Percentiles rank a stretch among this genome's conserved stretches.
These are phyloP conservation scores for Daubentonia madagascariensis DNA, from an alignment of 2,113 vertebrate species.

Conservation along the genomic window DNA sequence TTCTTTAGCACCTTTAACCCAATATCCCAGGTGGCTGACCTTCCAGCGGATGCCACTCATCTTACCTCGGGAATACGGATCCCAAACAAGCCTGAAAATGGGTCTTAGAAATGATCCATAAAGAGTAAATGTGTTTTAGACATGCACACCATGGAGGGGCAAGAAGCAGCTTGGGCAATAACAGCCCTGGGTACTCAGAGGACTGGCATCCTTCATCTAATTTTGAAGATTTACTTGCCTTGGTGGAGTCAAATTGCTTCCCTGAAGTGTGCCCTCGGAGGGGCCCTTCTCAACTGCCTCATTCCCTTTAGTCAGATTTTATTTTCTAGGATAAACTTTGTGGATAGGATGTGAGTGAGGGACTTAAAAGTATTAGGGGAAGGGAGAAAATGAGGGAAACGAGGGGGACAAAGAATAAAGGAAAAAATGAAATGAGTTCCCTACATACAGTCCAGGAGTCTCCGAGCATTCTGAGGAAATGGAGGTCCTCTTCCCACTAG, in stretches of 20 bases:
- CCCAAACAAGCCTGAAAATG: background rate
- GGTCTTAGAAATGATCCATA: background rate
- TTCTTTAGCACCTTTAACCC: slow-evolving; percentile 16
- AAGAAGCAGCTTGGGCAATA: background rate
- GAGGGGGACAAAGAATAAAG: background rate
- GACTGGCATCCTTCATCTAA: background rate
- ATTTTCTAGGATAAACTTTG: background rate
- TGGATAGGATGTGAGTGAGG: background rate
- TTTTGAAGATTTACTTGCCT: background rate
- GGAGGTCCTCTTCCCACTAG: background rate
- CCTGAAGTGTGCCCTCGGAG: background rate
- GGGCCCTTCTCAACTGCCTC: background rate
- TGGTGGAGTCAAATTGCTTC: background rate
- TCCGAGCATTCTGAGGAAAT: background rate
- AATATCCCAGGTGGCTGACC: background rate
- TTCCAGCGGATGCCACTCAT: background rate
- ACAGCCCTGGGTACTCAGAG: background rate
- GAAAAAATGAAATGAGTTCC: background rate
- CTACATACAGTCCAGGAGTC: background rate
- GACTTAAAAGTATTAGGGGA: background rate
- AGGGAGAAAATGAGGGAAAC: background rate
- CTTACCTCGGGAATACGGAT: background rate
- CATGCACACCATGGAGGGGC: background rate
- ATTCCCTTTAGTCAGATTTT: background rate
- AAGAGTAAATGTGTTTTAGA: background rate